Base-by-base conservation (phyloP, 2,888 invertebrate species). In the Caenorhabditis sp. region DNA sequence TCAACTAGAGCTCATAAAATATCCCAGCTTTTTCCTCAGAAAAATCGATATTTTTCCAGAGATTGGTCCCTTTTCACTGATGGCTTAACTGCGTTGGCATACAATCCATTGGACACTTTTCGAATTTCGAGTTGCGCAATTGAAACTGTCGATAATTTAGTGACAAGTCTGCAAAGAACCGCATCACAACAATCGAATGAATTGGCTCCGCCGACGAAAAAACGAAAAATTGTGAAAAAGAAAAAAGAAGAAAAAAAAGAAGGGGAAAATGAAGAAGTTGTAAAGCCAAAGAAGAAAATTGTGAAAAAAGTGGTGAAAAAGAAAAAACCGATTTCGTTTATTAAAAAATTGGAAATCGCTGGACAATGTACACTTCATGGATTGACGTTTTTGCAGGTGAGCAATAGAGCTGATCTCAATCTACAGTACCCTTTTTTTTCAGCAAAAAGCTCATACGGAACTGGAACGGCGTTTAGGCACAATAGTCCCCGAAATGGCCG, bases 321-420 rank as follows among this genome's bases (percentile, higher is more conserved):
- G 63, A 75, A 71, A 50, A 67, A 70, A 63, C 63, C 58, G 27
- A 26, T 38, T 2, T 70, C 73, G 17, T 77, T 66, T 53, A 77
- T 80, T 21, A 78, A 77, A 49, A 76, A 74, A 52, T 50, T 80
- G 1, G 80, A 80, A 36, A 66, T 80, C 1, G 80, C 80, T 38
- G 80, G 80, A 20, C 80, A 80, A 56, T 80, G 80, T 52, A 75
- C 70, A n/a, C 68, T 80, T 20, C 73, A 68, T 57, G 80, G 80
- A 14, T 63, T 76, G 50, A 72, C 78, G 26, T 77, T 76, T 64
- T 62, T 80, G n/a, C 73, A 78, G 66, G 77, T 77, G 17, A 31
- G 31, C 8, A 31, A 23, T 57, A 7, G n/a, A 27, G 8, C 10
- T 5, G 0, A 12, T 21, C 12, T 27, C 43, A 53, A n/a, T n/a